Evolutionary conservation across 2,113 vertebrate species (phyloP).

Genomic region (Elgaria multicarinata): DNA sequence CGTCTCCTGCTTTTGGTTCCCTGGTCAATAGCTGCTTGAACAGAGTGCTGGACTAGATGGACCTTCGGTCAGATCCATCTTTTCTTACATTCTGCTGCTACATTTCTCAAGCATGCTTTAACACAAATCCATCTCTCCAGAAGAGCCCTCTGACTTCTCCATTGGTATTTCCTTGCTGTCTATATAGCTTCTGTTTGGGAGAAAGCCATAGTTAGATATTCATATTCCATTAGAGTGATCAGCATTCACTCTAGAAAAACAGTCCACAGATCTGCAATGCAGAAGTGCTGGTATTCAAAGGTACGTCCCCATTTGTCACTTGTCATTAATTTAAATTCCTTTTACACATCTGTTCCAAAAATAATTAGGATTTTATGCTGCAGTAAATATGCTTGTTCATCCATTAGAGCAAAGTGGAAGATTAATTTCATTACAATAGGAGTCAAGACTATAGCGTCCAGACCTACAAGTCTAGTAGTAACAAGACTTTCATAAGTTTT

Average conservation of each 20-base stretch:
- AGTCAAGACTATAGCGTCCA: conserved; percentile 60
- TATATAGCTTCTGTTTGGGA: neutral
- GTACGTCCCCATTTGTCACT: conserved; percentile 75
- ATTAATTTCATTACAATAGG: conserved; percentile 83
- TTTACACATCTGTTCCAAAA: conserved; percentile 80
- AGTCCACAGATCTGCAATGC: conserved; percentile 29
- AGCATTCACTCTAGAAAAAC: neutral
- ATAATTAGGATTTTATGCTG: conserved; percentile 84
- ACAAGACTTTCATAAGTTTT: conserved; percentile 71
- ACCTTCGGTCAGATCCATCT: no score
- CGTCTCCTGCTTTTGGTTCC: no score
- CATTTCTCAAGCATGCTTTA: neutral
- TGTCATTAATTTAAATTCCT: conserved; percentile 78
- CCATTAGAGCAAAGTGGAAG: conserved; percentile 79
- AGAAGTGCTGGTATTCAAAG: conserved; percentile 70
- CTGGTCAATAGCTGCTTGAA: no score
- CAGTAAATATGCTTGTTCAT: conserved; percentile 83
- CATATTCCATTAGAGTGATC: neutral
- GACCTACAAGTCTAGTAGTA: conserved; percentile 61
- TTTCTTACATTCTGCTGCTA: neutral
- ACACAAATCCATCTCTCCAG: neutral
- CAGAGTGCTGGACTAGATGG: no score
- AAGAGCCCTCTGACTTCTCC: neutral
- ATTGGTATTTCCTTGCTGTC: neutral
- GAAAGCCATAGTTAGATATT: neutral